Evolutionary conservation across 2,113 vertebrate species (phyloP).

Genomic region (Pachycephala philippinensis): DNA sequence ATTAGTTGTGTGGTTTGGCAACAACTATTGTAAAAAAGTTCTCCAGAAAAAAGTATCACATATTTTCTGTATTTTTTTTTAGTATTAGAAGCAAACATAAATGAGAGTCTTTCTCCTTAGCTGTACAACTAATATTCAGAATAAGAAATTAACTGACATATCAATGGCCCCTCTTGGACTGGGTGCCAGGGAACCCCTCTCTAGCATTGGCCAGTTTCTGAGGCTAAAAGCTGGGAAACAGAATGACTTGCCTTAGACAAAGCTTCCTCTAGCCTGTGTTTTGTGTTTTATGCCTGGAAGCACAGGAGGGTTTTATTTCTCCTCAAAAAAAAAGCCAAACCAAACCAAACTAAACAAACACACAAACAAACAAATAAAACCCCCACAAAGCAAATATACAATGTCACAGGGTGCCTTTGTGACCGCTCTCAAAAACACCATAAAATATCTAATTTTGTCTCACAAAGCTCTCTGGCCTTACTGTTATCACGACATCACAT

Average conservation of each 20-base stretch:
- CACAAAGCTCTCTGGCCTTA: background rate
- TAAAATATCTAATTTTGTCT: background rate
- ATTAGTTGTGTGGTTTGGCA: background rate
- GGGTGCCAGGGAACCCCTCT: background rate
- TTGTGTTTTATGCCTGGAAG: background rate
- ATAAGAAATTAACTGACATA: background rate
- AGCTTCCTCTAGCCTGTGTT: background rate
- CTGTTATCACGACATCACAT: background rate
- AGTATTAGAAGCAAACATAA: background rate
- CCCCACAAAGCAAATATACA: background rate
- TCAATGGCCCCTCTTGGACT: background rate
- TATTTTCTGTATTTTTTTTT: background rate
- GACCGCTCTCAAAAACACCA: background rate
- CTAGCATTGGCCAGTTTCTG: background rate
- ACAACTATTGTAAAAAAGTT: background rate
- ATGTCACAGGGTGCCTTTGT: background rate
- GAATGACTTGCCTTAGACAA: background rate
- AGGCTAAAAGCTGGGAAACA: background rate
- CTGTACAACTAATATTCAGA: background rate
- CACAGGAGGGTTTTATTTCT: background rate
- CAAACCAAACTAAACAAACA: background rate
- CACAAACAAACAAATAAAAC: background rate
- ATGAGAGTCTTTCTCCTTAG: background rate
- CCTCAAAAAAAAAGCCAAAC: background rate
- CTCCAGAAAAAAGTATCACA: background rate